Evolutionary conservation across 2,113 vertebrate species (phyloP).

Genomic region (Actenoides lindsayi): DNA sequence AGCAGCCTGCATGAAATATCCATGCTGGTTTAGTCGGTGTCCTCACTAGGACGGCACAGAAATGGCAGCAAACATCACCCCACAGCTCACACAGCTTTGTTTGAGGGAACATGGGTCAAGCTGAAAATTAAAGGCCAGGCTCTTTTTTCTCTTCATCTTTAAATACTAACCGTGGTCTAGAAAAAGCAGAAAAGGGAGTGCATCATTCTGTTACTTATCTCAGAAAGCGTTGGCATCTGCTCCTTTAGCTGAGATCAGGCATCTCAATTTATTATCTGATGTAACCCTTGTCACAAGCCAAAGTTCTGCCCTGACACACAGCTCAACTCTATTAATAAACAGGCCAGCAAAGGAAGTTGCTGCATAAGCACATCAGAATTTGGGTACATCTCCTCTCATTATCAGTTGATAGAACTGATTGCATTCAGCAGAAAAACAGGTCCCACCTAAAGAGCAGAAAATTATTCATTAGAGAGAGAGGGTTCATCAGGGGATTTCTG

Average conservation of each 20-base stretch:
- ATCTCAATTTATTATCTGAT: neutral
- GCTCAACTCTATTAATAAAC: neutral
- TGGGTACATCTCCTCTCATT: neutral
- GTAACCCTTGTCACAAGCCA: neutral
- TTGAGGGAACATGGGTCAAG: neutral
- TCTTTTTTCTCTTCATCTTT: neutral
- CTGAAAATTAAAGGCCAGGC: neutral
- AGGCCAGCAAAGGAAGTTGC: neutral
- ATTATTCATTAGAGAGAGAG: accelerated
- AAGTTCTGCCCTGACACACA: neutral
- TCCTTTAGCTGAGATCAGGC: neutral
- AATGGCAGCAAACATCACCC: neutral
- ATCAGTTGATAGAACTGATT: neutral
- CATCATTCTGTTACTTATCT: neutral
- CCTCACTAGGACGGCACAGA: neutral
- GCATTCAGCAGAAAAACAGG: neutral
- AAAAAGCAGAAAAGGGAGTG: neutral
- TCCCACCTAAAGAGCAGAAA: neutral
- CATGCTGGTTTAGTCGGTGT: accelerated
- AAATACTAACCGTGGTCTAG: neutral
- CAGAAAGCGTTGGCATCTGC: neutral
- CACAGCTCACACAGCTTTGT: neutral
- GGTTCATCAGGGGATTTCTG: neutral
- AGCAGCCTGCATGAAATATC: neutral
- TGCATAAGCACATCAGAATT: neutral